phyloP scores from a whole-genome alignment of 2,888 invertebrate species.

The Volucella inflata region DNA sequence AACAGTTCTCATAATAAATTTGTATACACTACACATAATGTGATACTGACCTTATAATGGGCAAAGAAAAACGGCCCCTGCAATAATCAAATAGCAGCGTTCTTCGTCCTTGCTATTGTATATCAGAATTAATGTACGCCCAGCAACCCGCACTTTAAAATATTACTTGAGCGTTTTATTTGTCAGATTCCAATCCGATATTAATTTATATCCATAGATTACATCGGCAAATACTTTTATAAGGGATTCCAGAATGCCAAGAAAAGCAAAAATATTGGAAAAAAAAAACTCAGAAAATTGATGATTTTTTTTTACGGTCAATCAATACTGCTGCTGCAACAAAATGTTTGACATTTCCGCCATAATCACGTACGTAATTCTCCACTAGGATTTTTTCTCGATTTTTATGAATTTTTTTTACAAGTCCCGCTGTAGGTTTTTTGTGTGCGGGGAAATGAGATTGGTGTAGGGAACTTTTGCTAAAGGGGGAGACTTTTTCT shows the following conservation, averaged over 20 bases:
- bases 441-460: conserved; percentile 46
- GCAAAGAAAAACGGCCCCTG: conserved; percentile 49
- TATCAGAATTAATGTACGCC: conserved; percentile 53
- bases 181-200: neutral
- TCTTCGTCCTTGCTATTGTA: conserved; percentile 42
- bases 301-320: conserved; percentile 62
- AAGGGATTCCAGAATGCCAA: neutral
- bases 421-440: conserved; percentile 25
- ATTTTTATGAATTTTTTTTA: conserved; percentile 30
- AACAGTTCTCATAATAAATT: conserved; percentile 11
- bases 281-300: conserved; percentile 14
- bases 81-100: conserved; percentile 43
- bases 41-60: conserved; percentile 72
- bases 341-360: conserved; percentile 74
- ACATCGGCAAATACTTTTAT: conserved; percentile 16
- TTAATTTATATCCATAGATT: conserved; percentile 18
- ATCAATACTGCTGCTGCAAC: conserved; percentile 73
- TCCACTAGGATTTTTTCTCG: conserved; percentile 48
- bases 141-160: conserved; percentile 27
- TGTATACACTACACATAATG: conserved; percentile 50
- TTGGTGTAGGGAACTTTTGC: conserved; percentile 36
- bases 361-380: conserved; percentile 69
- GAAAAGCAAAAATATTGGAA: conserved; percentile 9
- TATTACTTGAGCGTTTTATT: conserved; percentile 16
- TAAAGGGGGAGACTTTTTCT: conserved; percentile 28